These are phyloP conservation scores for Pterobdella sp. DNA, from an alignment of 2,888 invertebrate species.

Conservation along the genomic window DNA sequence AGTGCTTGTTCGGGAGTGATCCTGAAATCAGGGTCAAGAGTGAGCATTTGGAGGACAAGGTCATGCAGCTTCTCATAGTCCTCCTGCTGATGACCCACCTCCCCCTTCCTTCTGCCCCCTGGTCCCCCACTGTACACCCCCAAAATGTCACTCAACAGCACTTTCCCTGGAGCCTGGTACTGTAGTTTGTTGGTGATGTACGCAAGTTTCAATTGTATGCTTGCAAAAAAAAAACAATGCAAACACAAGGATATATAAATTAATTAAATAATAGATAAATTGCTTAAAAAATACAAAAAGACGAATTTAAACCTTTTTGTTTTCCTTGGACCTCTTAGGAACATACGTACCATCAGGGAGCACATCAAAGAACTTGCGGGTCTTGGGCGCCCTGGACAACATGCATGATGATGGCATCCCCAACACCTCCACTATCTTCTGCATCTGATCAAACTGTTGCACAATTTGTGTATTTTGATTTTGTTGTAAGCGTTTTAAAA, in stretches of 20 bases:
- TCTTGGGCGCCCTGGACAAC: constrained; percentile 89
- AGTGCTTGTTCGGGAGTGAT: constrained; percentile 97
- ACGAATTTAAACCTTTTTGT: constrained; percentile 47
- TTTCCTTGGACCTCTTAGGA: constrained; percentile 74
- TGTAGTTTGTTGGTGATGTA: constrained; percentile 45
- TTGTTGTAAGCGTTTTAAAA: neutral
- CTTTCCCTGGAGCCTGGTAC: constrained; percentile 81
- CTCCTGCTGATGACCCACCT: constrained; percentile 88
- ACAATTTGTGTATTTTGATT: neutral
- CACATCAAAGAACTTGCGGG: constrained; percentile 95
- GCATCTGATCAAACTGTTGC: constrained; percentile 87
- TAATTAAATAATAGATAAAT: neutral
- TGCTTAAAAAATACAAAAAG: neutral
- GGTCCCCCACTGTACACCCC: constrained; percentile 90
- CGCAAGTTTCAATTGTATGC: too few relatives aligned
- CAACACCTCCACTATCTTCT: constrained; percentile 97
- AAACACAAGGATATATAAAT: neutral
- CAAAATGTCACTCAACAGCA: constrained; percentile 88
- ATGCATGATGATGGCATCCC: constrained; percentile 95
- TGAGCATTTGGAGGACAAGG: constrained; percentile 93
- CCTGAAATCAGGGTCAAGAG: constrained; percentile 92
- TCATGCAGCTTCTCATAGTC: constrained; percentile 99
- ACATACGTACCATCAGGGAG: constrained; percentile 84
- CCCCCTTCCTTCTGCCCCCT: constrained; percentile 82
- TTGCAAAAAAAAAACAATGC: neutral